Evolutionary conservation across 1,140 invertebrate genomes (phyloP), one percentile per base, ranked within the genome.

Genomic region (Drosophila paulistorum): DNA sequence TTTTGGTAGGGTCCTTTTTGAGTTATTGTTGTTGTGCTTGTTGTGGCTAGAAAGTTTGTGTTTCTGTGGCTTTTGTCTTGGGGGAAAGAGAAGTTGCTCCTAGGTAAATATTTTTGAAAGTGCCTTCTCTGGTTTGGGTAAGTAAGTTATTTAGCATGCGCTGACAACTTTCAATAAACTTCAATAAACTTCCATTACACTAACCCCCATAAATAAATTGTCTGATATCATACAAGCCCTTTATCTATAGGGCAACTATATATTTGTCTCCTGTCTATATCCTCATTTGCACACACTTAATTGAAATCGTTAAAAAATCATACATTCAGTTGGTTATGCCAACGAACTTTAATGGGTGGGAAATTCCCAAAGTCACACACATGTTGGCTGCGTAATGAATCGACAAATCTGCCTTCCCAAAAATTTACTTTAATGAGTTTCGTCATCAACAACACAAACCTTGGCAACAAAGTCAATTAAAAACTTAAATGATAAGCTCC

Each of bases 181-280:
- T 85, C 78, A 89, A 90, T 90, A 89, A 90, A 81, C 67, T 79
- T 79, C 63, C 71, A 85, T 89, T 90, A 89, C 81, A 80, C 89
- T 74, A 70, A 74, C 71, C 77, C 70, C 77, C 74, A 26, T 26
- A 26, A 26, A 26, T 26, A 26, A 26, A 26, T 4, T 26, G 23
- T 26, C 71, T 11, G 37, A 39, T 48, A 48, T 37, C 6, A 17
- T 20, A 10, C 3, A 2, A 26, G 23, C 23, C 23, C 23, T 48
- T 14, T 9, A 9, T 48, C 45, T 48, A 20, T 42, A 9, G 17
- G 7, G 17, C 9, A 14, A 14, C 1, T 9, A 14, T 14, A 7
- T 48, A 10, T 48, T 2, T 10, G 33, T 70, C 39, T 30, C 42
- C 3, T 7, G 6, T 1, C 14, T 7, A 11, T 35, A 39, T 51